Evolutionary conservation across 1,140 invertebrate species (phyloP).

Genomic region (Zaprionus africanus): DNA sequence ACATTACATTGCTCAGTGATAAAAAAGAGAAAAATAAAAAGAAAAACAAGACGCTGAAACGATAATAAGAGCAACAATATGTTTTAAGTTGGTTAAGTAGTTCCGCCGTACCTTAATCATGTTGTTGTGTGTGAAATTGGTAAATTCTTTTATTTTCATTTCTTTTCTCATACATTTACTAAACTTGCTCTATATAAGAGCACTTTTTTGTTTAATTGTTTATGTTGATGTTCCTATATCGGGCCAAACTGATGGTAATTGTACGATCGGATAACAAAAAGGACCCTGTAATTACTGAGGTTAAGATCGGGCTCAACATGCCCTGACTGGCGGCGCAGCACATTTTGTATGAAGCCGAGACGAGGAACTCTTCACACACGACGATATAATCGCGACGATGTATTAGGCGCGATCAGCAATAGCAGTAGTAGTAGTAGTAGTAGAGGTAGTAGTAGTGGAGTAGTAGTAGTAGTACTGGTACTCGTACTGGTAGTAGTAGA

Average conservation of each 20-base stretch:
- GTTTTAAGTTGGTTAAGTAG: constrained; percentile 79
- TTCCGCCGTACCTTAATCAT: constrained; percentile 68
- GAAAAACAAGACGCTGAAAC: constrained; percentile 84
- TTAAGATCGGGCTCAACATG: not conserved
- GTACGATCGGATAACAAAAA: constrained; percentile 18
- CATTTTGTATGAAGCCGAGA: constrained; percentile 12
- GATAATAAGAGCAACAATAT: constrained; percentile 84
- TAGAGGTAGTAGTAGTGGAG: constrained; percentile 48
- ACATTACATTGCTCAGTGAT: constrained; percentile 83
- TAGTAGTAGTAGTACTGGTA: constrained; percentile 36
- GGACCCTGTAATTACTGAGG: not conserved
- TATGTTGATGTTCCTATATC: not conserved
- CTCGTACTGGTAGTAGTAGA: constrained; percentile 45
- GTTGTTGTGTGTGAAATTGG: constrained; percentile 30
- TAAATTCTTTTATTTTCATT: constrained; percentile 14
- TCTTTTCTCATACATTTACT: constrained; percentile 29
- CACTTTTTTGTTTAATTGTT: not conserved
- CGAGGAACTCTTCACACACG: constrained; percentile 14
- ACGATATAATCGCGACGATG: constrained; percentile 1
- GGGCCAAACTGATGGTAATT: not conserved
- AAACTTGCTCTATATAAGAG: constrained; percentile 10
- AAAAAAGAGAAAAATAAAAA: constrained; percentile 83
- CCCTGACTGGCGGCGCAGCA: constrained; percentile 13
- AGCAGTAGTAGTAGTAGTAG: constrained; percentile 33
- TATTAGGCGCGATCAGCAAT: constrained; percentile 43